Evolutionary conservation across 1,140 invertebrate species (phyloP).

Genomic region (Heliconius hermathena): DNA sequence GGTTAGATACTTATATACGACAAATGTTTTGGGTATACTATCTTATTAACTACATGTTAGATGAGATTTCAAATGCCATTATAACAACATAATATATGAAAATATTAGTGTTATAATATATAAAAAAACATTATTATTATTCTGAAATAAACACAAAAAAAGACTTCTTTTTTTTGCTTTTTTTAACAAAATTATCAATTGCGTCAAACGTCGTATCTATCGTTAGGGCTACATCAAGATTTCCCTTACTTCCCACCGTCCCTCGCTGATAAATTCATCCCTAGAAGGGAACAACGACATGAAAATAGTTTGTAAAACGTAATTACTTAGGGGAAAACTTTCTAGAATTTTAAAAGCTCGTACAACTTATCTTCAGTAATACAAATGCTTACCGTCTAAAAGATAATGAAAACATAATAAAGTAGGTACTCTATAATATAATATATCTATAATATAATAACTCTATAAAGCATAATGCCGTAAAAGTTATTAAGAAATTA

Average conservation of each 20-base stretch:
- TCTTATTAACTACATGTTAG: too few species aligned
- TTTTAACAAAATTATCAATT: conserved; percentile 1
- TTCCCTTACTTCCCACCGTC: neutral
- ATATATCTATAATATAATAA: too few species aligned
- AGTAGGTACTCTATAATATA: too few species aligned
- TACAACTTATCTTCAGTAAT: neutral
- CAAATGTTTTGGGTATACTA: too few species aligned
- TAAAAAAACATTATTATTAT: neutral
- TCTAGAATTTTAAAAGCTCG: conserved; percentile 3
- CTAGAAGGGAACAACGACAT: neutral
- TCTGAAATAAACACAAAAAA: neutral
- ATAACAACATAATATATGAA: too few species aligned
- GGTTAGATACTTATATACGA: too few species aligned
- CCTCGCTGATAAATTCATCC: conserved; percentile 10
- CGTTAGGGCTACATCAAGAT: neutral
- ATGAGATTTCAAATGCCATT: too few species aligned
- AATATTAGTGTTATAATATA: neutral
- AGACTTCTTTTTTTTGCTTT: neutral
- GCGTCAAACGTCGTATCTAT: neutral
- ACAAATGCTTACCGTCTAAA: neutral
- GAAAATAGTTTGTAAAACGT: conserved; percentile 15
- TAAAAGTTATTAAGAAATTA: too few species aligned
- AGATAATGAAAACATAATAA: too few species aligned
- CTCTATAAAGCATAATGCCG: too few species aligned
- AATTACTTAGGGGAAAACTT: conserved; percentile 8